Evolutionary conservation across 2,797 vertebrate species (phyloP).

Genomic region (Salarias fasciatus): DNA sequence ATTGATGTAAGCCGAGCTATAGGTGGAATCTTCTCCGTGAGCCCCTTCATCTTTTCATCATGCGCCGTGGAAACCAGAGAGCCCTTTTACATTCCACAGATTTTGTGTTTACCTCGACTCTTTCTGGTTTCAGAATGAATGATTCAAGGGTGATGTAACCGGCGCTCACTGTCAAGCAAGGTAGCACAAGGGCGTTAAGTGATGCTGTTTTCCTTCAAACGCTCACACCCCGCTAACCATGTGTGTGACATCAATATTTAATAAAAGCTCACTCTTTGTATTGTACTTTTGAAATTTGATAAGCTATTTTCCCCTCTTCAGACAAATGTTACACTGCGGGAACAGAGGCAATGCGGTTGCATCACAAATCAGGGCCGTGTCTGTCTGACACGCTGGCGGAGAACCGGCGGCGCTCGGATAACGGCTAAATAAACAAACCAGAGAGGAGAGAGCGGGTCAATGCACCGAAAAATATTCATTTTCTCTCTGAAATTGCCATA

Average conservation of each 20-base stretch:
- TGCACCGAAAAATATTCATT: neutral
- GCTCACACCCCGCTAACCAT: constrained; percentile 50
- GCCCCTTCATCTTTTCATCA: constrained; percentile 44
- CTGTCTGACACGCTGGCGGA: constrained; percentile 22
- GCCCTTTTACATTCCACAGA: constrained; percentile 47
- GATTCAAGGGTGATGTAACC: constrained; percentile 76
- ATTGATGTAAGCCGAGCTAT: constrained; percentile 17
- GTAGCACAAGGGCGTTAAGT: constrained; percentile 58
- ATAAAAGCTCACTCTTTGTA: constrained; percentile 61
- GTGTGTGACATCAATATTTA: constrained; percentile 66
- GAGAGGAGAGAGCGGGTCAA: constrained; percentile 3
- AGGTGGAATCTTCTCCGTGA: constrained; percentile 13
- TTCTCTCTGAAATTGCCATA: neutral
- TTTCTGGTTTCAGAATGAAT: constrained; percentile 61
- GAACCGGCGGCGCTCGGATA: constrained; percentile 24
- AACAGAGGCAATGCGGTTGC: constrained; percentile 41
- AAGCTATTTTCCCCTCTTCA: constrained; percentile 44
- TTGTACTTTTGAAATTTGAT: constrained; percentile 57
- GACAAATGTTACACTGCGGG: constrained; percentile 44
- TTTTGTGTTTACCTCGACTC: constrained; percentile 69
- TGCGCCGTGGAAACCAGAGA: constrained; percentile 39
- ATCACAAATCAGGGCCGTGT: constrained; percentile 44
- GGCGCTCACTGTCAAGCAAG: constrained; percentile 66
- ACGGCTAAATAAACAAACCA: constrained; percentile 34
- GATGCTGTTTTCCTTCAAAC: constrained; percentile 55